Base-by-base conservation (phyloP, 2,113 vertebrate species). In the cat (Felis catus) region DNA sequence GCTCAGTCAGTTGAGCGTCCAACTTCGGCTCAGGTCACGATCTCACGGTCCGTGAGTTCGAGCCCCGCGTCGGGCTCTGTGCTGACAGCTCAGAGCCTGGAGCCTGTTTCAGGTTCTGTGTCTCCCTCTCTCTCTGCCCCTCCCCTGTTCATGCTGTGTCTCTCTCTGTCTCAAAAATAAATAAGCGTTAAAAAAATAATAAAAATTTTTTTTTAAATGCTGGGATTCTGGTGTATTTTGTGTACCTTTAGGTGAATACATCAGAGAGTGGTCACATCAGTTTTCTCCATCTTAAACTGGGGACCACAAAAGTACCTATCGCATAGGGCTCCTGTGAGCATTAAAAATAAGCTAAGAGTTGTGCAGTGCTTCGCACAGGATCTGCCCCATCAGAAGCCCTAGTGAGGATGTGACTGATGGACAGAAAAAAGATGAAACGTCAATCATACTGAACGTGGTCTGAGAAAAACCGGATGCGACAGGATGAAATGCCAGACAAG, bases 401-500 rank as follows among this genome's bases (percentile, higher is more conserved):
- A 36, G 31, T 36, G 61, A 86, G 71, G 12, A 61, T 55, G 5
- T 65, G 29, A 93, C 1, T 70, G 55, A 53, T 2, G 53, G 76
- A 65, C 0, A 65, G 55, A 79, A 95, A 51, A 70, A 25, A 33
- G 25, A 94, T 15, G 9, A 41, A 94, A 63, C 51, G 76, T 18
- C 48, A 80, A 11, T 74, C 61, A 15, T 0, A 63, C 63, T 80
- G 27, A 84, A 79, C 36, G 65, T 15, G 39, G n/a, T 70, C 86
- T 71, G 65, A 71, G 80, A 74, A 95, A 95, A 93, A 87, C 36
- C 45, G n/a, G 29, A 70, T 4, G 70, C 63, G 92, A 53, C 65
- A 83, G 91, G 80, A 97, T 45, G 76, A 97, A 78, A 81, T 31
- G 65, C 41, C 79, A 95, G 76, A 61, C n/a, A 61, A 94, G 51